phyloP scores from a whole-genome alignment of 2,113 vertebrate genomes.

The Shinisaurus crocodilurus region DNA sequence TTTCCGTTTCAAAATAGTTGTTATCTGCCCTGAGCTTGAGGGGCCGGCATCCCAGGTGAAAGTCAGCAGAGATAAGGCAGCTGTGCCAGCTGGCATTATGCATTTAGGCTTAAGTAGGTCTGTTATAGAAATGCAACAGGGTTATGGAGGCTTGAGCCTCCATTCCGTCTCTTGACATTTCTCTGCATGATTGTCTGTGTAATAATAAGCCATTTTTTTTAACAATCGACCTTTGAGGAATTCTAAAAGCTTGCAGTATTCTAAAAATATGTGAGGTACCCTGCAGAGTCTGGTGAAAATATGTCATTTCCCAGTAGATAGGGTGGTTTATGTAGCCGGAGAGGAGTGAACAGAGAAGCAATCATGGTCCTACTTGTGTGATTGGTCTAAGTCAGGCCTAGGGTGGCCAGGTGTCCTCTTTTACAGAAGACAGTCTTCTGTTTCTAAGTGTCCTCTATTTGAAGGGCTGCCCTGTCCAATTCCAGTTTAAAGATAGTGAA shows the following conservation, averaged over 20 bases:
- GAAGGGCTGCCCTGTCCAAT: too few species aligned
- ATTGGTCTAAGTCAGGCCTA: background rate
- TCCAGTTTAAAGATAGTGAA: too few species aligned
- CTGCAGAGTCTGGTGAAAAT: background rate
- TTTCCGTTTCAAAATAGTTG: background rate
- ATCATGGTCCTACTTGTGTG: background rate
- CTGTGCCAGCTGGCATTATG: background rate
- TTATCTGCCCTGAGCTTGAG: background rate
- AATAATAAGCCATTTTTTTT: background rate
- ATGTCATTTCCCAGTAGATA: background rate
- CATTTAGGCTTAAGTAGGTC: background rate
- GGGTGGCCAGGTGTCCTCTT: background rate
- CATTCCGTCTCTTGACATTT: background rate
- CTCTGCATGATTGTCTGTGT: background rate
- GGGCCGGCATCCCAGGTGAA: background rate
- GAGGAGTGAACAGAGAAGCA: background rate
- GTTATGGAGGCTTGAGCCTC: background rate
- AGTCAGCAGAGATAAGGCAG: background rate
- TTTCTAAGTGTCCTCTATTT: too few species aligned
- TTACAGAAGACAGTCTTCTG: background rate
- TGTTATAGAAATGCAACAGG: background rate
- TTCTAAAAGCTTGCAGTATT: background rate
- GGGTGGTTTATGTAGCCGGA: background rate
- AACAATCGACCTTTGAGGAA: background rate
- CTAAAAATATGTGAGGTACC: background rate